These are phyloP conservation scores for Drosophila santomea DNA, from an alignment of 1,140 invertebrate genomes.

Conservation along the genomic window DNA sequence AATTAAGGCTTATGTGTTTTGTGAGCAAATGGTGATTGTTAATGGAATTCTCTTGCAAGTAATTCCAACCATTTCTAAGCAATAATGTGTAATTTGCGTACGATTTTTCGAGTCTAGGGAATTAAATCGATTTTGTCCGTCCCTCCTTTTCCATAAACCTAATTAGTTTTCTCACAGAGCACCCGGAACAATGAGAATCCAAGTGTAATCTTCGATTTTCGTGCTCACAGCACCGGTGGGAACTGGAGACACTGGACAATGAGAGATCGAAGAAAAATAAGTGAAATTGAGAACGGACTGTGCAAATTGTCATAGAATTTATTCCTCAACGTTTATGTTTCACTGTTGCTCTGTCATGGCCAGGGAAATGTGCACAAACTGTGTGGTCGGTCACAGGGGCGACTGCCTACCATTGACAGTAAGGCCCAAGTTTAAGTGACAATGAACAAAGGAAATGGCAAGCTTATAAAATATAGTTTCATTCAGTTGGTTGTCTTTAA, in stretches of 20 bases:
- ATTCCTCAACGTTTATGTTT: conserved; percentile 25
- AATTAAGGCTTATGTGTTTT: conserved; percentile 10
- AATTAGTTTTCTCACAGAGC: conserved; percentile 25
- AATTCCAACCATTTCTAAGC: conserved; percentile 15
- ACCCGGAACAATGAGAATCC: conserved; percentile 1
- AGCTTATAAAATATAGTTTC: no score
- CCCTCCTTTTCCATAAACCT: conserved; percentile 2
- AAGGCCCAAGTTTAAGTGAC: no score
- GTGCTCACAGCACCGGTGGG: conserved; percentile 11
- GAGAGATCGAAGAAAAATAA: no score
- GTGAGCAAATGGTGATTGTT: not conserved
- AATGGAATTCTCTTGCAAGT: not conserved
- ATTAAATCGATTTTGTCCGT: conserved; percentile 6
- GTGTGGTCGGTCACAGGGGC: conserved; percentile 3
- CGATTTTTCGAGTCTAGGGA: conserved; percentile 3
- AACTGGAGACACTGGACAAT: not conserved
- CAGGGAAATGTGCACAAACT: conserved; percentile 22
- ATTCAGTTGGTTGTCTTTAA: no score
- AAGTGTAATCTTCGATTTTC: conserved; percentile 45
- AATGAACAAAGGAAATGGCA: no score
- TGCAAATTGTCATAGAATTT: conserved; percentile 29
- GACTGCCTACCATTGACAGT: not conserved
- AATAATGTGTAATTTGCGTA: conserved; percentile 6
- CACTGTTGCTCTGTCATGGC: conserved; percentile 21
- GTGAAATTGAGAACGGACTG: not conserved